A percentile compares a stretch with the other conserved stretches of the same genome.
These are phyloP conservation scores for Aplysia californica DNA, from an alignment of 1,140 invertebrate species.

Conservation along the genomic window DNA sequence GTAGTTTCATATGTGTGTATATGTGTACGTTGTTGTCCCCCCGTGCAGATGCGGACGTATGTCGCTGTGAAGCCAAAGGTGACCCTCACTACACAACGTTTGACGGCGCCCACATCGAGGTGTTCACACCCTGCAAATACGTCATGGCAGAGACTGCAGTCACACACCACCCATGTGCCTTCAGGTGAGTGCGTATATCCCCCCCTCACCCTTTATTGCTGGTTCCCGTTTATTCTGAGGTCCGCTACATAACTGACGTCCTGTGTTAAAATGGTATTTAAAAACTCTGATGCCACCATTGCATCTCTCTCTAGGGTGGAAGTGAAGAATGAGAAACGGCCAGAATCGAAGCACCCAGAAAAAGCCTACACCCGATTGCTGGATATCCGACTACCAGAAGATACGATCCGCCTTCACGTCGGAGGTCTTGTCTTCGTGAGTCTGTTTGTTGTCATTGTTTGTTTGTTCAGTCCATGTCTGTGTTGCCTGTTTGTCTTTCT, in stretches of 20 bases:
- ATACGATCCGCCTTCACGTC: constrained; percentile 20
- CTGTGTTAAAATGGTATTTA: too few relatives aligned
- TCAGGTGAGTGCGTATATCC: too few relatives aligned
- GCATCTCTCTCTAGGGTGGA: constrained; percentile 30
- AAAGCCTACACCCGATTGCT: constrained; percentile 31
- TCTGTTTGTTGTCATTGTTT: not conserved
- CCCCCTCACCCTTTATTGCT: too few relatives aligned
- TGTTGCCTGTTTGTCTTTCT: not conserved
- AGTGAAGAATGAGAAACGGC: constrained; percentile 39
- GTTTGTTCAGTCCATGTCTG: not conserved
- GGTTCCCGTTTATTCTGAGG: too few relatives aligned
- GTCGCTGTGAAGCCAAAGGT: constrained; percentile 86
- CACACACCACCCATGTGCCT: not conserved
- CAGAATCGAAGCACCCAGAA: constrained; percentile 12
- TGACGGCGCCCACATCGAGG: constrained; percentile 89
- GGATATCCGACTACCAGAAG: constrained; percentile 21
- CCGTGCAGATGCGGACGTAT: too few relatives aligned
- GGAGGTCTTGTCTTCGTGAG: constrained; percentile 27
- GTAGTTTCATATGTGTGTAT: too few relatives aligned
- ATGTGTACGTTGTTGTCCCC: too few relatives aligned
- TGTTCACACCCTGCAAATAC: constrained; percentile 71
- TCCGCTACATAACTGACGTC: too few relatives aligned
- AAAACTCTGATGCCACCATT: too few relatives aligned
- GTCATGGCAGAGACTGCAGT: constrained; percentile 51
- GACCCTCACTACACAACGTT: constrained; percentile 93